These are phyloP conservation scores for Penaeus monodon DNA, from an alignment of 2,888 invertebrate species.

Conservation along the genomic window DNA sequence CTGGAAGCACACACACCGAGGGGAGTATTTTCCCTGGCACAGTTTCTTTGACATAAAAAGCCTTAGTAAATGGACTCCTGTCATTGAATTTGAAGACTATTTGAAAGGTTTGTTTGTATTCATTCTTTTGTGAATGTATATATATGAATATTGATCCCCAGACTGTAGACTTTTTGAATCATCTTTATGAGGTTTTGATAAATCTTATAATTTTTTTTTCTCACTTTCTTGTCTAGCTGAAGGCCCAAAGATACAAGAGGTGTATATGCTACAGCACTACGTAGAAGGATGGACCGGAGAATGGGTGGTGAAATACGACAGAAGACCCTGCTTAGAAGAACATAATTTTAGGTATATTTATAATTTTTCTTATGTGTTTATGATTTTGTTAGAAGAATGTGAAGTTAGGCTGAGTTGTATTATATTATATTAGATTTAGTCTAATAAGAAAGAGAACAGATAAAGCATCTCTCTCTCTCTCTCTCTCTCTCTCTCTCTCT, in stretches of 20 bases:
- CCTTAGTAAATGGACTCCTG: constrained; percentile 83
- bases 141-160: no score
- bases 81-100: constrained; percentile 87
- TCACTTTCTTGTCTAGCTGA: constrained; percentile 5
- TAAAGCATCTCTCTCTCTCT: no score
- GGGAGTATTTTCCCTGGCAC: constrained; percentile 82
- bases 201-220: neutral
- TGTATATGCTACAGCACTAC: constrained; percentile 87
- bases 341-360: constrained; percentile 66
- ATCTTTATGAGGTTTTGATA: neutral
- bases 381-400: neutral
- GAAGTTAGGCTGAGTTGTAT: neutral
- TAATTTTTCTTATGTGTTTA: neutral
- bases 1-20: constrained; percentile 79
- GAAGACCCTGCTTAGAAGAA: constrained; percentile 73
- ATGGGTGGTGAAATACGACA: constrained; percentile 86
- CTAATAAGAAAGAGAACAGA: no score
- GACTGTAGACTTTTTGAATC: no score
- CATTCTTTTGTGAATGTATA: no score
- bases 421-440: no score
- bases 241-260: constrained; percentile 73
- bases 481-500: no score
- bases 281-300: constrained; percentile 85
- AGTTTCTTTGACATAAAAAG: constrained; percentile 87
- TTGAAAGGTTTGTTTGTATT: constrained; percentile 20